Base-by-base conservation (phyloP, 2,888 invertebrate genomes). In the Clistopyga incitator region DNA sequence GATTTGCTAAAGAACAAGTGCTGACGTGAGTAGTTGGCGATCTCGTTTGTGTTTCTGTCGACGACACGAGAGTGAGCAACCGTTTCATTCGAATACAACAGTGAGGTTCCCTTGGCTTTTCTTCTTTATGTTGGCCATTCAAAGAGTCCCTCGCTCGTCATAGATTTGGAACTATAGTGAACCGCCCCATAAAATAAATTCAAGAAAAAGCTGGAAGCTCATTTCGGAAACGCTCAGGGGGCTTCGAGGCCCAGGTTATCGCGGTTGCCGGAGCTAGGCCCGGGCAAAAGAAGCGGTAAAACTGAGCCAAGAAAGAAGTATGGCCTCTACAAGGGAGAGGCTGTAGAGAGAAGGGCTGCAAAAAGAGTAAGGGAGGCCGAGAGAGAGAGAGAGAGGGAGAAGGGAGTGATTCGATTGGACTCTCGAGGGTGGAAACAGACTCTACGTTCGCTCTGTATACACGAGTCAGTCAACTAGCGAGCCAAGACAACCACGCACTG, bases 401-500 rank as follows among this genome's bases (percentile, higher is more conserved):
- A 65, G 59, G 54, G 45, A 64, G 76, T 18, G 72, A 83, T 67
- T 65, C 72, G 80, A 79, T 70, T 64, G 71, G 42, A 75, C 75
- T 82, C 82, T 81, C 71, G 78, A 82, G 80, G 80, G 78, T 78
- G 65, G 65, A 75, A 72, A 71, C 65, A 61, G 76, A 61, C 79
- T 59, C 82, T 79, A n/a, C 34, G 34, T 50, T 50, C 34, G 3
- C 25, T 45, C 34, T 45, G 65, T 67, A 42, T 50, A n/a, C 50
- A 18, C 38, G 34, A 61, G 59, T 15, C 59, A 34, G 61, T 18
- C 38, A 34, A n/a, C 10, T 38, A 72, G n/a, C 45, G 6, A 23
- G 65, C 29, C 29, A 64, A 42, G 78, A 86, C 82, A 83, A 85
- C 38, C 20, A 91, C 91, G 90, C 90, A 90, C 81, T 91, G 90